These are phyloP conservation scores for Erebia palarica DNA, from an alignment of 2,888 invertebrate genomes.

Conservation along the genomic window DNA sequence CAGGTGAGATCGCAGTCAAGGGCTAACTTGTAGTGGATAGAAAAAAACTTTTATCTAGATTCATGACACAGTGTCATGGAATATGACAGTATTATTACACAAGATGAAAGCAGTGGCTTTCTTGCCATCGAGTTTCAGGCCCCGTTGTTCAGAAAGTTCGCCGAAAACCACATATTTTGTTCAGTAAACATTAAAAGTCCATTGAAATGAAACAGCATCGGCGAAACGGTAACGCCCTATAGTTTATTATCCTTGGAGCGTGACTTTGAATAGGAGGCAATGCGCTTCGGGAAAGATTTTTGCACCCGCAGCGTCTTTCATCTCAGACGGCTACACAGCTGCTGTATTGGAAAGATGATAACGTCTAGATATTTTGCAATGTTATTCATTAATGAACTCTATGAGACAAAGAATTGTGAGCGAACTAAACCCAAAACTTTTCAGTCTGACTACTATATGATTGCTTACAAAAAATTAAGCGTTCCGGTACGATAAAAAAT, in stretches of 20 bases:
- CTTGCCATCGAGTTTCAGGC: too few species aligned
- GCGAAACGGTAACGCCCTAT: constrained; percentile 23
- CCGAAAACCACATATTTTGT: neutral
- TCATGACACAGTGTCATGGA: too few species aligned
- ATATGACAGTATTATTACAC: too few species aligned
- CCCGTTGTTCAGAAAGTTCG: neutral
- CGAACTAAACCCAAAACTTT: neutral
- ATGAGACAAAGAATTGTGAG: neutral
- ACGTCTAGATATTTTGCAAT: constrained; percentile 3
- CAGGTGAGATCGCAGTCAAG: too few species aligned
- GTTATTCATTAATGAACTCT: neutral
- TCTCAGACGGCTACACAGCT: constrained; percentile 1
- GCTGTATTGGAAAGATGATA: neutral
- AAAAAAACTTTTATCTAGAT: too few species aligned
- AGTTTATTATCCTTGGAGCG: constrained; percentile 35
- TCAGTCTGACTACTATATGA: too few species aligned
- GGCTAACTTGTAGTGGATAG: too few species aligned
- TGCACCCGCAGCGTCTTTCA: constrained; percentile 27
- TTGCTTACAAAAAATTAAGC: too few species aligned
- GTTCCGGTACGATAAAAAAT: too few species aligned
- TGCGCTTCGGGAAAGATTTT: constrained; percentile 37
- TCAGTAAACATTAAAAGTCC: neutral
- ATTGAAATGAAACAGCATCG: constrained; percentile 9
- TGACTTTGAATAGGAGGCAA: constrained; percentile 40
- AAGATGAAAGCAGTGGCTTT: too few species aligned